phyloP scores from a whole-genome alignment of 2,113 vertebrate species.

The Cyanistes caeruleus region DNA sequence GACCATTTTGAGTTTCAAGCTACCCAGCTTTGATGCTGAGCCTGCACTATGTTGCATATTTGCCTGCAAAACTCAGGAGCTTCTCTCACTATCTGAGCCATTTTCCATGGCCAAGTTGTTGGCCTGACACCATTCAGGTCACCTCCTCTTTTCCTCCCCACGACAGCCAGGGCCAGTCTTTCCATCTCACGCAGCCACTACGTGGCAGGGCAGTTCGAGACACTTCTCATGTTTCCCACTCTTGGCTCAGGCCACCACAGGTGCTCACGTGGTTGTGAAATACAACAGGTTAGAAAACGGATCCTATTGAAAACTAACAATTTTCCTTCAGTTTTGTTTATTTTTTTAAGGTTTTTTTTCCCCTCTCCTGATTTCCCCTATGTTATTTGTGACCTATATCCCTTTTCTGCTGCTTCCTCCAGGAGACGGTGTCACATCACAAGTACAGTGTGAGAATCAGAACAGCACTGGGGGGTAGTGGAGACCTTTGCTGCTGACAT shows the following conservation, averaged over 20 bases:
- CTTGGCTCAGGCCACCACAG: not conserved
- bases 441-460: fast-evolving
- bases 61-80: not conserved
- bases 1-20: not conserved
- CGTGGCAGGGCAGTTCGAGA: not conserved
- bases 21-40: not conserved
- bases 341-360: no score
- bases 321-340: not conserved
- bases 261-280: not conserved
- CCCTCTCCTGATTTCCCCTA: fast-evolving
- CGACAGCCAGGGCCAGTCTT: not conserved
- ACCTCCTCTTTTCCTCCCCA: not conserved
- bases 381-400: not conserved
- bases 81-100: not conserved
- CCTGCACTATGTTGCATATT: fast-evolving
- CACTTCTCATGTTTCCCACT: not conserved
- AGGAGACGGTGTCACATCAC: not conserved
- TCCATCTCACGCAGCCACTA: not conserved
- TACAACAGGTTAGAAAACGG: not conserved
- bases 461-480: fast-evolving
- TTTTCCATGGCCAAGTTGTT: not conserved
- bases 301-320: not conserved
- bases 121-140: not conserved
- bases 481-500: not conserved
- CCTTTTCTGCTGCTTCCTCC: not conserved